Evolutionary conservation across 2,113 vertebrate species (phyloP).

Genomic region (Ciconia boyciana): DNA sequence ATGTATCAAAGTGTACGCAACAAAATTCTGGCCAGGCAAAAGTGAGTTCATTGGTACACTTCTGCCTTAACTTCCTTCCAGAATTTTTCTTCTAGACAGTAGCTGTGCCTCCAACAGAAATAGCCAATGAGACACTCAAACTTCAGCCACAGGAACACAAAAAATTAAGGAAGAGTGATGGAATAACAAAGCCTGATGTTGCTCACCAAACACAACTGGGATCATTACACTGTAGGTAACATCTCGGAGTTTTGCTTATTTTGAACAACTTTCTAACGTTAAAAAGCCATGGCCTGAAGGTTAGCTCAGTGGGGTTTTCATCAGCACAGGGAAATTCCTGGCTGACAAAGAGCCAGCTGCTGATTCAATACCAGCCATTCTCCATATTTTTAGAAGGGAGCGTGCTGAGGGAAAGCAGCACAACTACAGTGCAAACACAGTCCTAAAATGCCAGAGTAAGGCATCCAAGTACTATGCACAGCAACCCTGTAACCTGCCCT

Average conservation of each 20-base stretch:
- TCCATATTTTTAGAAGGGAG: neutral
- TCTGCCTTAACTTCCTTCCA: neutral
- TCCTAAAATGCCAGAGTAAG: neutral
- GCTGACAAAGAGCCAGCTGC: neutral
- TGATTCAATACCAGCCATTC: neutral
- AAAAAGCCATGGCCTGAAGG: neutral
- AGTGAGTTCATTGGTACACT: neutral
- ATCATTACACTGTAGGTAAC: neutral
- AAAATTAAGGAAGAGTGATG: neutral
- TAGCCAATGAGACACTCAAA: neutral
- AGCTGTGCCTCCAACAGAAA: neutral
- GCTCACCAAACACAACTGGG: neutral
- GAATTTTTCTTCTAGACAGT: neutral
- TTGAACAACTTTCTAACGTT: neutral
- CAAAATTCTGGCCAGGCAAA: neutral
- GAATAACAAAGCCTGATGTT: neutral
- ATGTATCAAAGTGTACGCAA: neutral
- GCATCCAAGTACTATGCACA: neutral
- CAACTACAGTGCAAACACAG: neutral
- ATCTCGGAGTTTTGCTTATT: neutral
- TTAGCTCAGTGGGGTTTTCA: neutral
- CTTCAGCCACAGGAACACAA: neutral
- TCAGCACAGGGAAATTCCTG: neutral
- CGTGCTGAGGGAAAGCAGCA: neutral
- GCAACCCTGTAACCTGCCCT: neutral